Conservation (phyloP, 2,113 vertebrate species). For the Symphodus melops region DNA sequence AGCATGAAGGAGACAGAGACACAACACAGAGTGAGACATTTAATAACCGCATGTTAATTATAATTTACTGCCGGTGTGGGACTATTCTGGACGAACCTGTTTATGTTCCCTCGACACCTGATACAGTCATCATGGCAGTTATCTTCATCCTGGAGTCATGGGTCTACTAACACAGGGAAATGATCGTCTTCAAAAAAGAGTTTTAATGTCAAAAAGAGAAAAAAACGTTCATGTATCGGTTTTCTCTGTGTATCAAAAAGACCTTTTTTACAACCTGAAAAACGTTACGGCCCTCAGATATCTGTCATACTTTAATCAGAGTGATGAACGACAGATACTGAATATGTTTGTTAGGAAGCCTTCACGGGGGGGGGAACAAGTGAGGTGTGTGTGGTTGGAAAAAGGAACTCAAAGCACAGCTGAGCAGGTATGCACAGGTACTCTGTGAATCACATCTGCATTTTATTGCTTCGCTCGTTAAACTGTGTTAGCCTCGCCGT, state of each 20-base stretch:
- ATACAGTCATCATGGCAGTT: background rate
- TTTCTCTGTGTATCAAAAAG: background rate
- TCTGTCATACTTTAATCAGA: slow-evolving; percentile 17
- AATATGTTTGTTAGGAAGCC: slow-evolving; percentile 5
- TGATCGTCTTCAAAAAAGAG: background rate
- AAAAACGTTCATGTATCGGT: background rate
- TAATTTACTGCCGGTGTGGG: background rate
- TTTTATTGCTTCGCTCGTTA: slow-evolving; percentile 54
- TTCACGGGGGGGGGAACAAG: no score
- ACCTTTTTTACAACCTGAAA: background rate
- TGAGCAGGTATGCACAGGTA: slow-evolving; percentile 71
- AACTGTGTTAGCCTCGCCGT: slow-evolving; percentile 16
- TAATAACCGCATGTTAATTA: slow-evolving; percentile 16
- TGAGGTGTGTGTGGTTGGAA: slow-evolving; percentile 36
- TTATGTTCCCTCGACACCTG: slow-evolving; percentile 18
- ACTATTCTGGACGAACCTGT: slow-evolving; percentile 53
- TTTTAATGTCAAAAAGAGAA: background rate
- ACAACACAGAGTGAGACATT: background rate
- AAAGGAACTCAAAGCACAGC: slow-evolving; percentile 14
- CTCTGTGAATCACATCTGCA: slow-evolving; percentile 22
- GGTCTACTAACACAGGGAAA: background rate
- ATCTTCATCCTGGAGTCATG: background rate
- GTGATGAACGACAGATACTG: background rate
- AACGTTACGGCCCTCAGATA: slow-evolving; percentile 7
- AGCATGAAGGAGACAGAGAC: background rate